Base-by-base conservation (phyloP, 2,797 vertebrate species). In the Rhinoraja longicauda region DNA sequence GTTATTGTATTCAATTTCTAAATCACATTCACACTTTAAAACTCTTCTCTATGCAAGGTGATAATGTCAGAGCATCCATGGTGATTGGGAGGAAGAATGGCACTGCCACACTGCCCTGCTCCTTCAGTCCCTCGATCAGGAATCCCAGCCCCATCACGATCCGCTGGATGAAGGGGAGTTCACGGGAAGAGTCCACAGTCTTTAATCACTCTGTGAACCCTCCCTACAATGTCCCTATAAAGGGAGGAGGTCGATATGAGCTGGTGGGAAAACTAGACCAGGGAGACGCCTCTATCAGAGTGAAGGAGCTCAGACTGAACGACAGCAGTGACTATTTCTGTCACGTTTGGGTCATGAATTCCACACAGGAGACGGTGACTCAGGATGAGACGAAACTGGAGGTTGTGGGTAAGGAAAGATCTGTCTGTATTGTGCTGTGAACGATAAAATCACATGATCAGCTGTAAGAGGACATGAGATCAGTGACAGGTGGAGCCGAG, bases 151-250 rank as follows among this genome's bases (percentile, higher is more conserved):
- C 36, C 21, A 15, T 91, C 90, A 72, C 36, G 91, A 36, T 91
- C 90, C 36, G 73, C 39, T 91, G 90, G 90, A 91, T 45, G 90
- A 72, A 73, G 70, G 39, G 8, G 67, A 57, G 29, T 53, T 90
- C 90, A 73, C 1, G 15, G 15, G 4, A 21, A 53, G 70, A 53
- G 70, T 53, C 39, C 21, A 13, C 24, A 29, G 21, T 53, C 13
- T 75, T 91, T 53, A 91, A n/a, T 73, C 4, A 26, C 24, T 1
- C 0, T 2, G 19, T 21, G 10, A 4, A 8, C 21, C 24, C 70
- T 73, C 9, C 39, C 67, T 12, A 12, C 9, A 53, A 19, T 6
- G 24, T 29, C 12, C 53, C 39, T 72, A 67, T 72, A 15, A 91
- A 53, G 13, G 10, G 73, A 72, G 88, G 19, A 53, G 26, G 72